Evolutionary conservation across 1,140 invertebrate genomes (phyloP), one percentile per base, ranked within the genome.

Genomic region (Pararge aegeria): DNA sequence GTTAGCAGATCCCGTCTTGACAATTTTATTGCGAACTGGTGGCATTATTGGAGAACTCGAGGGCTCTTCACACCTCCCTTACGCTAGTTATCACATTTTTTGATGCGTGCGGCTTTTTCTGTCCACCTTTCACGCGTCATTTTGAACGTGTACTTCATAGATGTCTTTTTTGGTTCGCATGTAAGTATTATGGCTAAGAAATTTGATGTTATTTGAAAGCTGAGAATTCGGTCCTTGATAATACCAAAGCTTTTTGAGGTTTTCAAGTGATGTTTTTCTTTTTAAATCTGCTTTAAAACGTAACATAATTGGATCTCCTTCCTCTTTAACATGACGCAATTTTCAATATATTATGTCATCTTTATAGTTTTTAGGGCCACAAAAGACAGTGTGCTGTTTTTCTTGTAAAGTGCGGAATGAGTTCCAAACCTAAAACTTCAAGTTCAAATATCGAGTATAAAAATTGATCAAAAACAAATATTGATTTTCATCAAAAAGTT

Each of bases 11-110:
- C 69, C 74, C 62, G 58, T 61, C 73, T 79, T 79, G 82, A 83
- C 78, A 75, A 81, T 79, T 87, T 87, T 84, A 84, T 86, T 87
- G 75, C 80, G 67, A 78, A 75, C 68, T 74, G 69, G 63, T 58
- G 65, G 66, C 61, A 68, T 77, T 85, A 80, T 84, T 85, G 77
- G 70, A 71, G 60, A 65, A 34, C 59, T 75, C 52, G 55, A 87
- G 80, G 16, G 70, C 75, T 56, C 82, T 87, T 75, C 64, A 50
- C 76, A 77, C 70, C 68, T 83, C 80, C 84, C 80, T 83, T 64
- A 78, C 80, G 77, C 81, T 84, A 87, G 84, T 87, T 87, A 87
- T 81, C 78, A 79, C 74, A 77, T 81, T 84, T 82, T 84, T 78
- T 83, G 81, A 77, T 79, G 73, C 68, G 68, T 71, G 72, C 64